A percentile compares a stretch with the other conserved stretches of the same genome.
These are phyloP conservation scores for Malurus elegans DNA, from an alignment of 2,113 vertebrate species.

Conservation along the genomic window DNA sequence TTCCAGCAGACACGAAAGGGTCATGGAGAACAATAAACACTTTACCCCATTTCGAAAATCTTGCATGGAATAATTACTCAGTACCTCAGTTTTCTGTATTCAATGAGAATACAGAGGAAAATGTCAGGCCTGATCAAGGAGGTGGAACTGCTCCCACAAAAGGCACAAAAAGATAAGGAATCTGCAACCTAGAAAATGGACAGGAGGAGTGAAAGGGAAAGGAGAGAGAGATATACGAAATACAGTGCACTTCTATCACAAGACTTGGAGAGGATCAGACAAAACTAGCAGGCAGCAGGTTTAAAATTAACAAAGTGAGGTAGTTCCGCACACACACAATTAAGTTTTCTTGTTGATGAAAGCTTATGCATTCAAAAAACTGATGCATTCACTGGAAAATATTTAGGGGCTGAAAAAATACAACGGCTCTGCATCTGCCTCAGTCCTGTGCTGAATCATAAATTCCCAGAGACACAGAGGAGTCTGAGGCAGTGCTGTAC, in stretches of 20 bases:
- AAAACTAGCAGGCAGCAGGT: background rate
- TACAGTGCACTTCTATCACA: background rate
- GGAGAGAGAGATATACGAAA: background rate
- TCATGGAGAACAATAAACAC: background rate
- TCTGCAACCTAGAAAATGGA: background rate
- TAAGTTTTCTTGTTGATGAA: background rate
- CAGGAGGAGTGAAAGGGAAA: background rate
- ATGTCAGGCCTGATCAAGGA: background rate
- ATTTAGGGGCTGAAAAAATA: background rate
- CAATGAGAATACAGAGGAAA: background rate
- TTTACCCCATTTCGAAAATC: background rate
- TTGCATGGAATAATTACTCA: background rate
- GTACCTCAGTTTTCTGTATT: background rate
- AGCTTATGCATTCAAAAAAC: background rate
- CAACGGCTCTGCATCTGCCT: background rate
- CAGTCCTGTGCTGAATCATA: background rate
- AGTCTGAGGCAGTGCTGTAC: background rate
- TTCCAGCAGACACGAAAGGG: background rate
- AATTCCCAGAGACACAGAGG: background rate
- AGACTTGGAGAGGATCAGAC: background rate
- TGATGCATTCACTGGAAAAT: background rate
- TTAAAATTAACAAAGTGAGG: background rate
- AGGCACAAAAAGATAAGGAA: accelerated
- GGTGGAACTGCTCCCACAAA: background rate
- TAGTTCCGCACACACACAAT: background rate